Conservation (phyloP, 2,797 vertebrate species). For the Calcarius lapponicus region DNA sequence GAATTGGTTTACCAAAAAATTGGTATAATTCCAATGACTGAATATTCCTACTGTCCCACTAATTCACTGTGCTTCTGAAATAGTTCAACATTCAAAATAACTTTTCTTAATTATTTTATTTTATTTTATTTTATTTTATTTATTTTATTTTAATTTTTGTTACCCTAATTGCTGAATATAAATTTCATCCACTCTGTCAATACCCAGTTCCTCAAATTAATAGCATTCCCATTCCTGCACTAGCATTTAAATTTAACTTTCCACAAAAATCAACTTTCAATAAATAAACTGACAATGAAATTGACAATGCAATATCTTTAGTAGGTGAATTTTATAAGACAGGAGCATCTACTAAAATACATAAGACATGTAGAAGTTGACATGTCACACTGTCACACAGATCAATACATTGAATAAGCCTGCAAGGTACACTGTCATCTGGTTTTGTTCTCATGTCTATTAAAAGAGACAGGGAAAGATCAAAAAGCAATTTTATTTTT, state of each 20-base stretch:
- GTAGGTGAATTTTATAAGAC: neutral
- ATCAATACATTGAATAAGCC: neutral
- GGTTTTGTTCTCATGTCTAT: neutral
- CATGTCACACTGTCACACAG: neutral
- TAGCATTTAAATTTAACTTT: neutral
- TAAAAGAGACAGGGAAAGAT: neutral
- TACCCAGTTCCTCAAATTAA: neutral
- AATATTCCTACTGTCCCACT: neutral
- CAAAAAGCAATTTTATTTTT: neutral
- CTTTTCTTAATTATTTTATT: neutral
- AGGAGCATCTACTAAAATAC: neutral
- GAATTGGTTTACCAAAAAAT: neutral
- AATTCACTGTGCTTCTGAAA: neutral
- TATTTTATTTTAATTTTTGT: neutral
- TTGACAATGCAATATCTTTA: neutral
- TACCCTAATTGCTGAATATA: neutral
- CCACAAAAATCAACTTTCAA: neutral
- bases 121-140: neutral
- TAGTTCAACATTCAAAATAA: neutral
- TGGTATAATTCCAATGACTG: neutral
- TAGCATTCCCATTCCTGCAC: neutral
- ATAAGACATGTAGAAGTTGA: neutral
- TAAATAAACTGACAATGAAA: neutral
- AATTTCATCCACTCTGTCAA: neutral
- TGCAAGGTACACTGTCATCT: neutral